Conservation (phyloP, 1,140 invertebrate genomes). For the Neodiprion virginianus region DNA sequence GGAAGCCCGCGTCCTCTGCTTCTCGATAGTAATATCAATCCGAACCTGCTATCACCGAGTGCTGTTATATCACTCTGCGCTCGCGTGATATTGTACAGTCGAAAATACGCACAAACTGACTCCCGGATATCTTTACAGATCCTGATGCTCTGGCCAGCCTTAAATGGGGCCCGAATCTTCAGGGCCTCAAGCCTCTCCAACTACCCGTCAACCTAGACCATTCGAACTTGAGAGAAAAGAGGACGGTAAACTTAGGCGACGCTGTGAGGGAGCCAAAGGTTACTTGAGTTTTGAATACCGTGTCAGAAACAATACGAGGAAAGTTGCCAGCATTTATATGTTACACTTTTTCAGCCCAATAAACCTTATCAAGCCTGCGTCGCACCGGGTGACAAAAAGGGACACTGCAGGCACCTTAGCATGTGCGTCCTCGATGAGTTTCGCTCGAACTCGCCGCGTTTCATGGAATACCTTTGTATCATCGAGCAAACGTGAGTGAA, state of each 20-base stretch:
- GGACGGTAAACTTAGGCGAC: constrained; percentile 4
- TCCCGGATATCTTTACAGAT: background rate
- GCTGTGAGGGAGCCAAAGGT: background rate
- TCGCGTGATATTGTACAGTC: background rate
- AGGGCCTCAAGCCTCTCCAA: background rate
- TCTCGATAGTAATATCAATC: background rate
- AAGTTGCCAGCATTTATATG: background rate
- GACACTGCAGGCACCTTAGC: constrained; percentile 69
- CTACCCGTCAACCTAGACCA: background rate
- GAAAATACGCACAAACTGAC: background rate
- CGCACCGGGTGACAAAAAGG: constrained; percentile 66
- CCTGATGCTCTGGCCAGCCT: constrained; percentile 11
- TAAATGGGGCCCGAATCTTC: constrained; percentile 23
- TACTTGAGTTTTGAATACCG: too few species aligned
- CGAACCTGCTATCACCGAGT: background rate
- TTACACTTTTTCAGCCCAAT: constrained; percentile 41
- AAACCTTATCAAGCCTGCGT: constrained; percentile 66
- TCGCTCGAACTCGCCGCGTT: constrained; percentile 62
- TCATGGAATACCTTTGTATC: constrained; percentile 72
- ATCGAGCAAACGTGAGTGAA: constrained; percentile 68
- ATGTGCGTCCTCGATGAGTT: constrained; percentile 70
- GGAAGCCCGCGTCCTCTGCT: background rate
- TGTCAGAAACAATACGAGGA: too few species aligned
- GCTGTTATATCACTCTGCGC: background rate
- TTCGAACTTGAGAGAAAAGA: constrained; percentile 13